Evolutionary conservation across 2,888 invertebrate species (phyloP).

Genomic region (Nomada fucata): DNA sequence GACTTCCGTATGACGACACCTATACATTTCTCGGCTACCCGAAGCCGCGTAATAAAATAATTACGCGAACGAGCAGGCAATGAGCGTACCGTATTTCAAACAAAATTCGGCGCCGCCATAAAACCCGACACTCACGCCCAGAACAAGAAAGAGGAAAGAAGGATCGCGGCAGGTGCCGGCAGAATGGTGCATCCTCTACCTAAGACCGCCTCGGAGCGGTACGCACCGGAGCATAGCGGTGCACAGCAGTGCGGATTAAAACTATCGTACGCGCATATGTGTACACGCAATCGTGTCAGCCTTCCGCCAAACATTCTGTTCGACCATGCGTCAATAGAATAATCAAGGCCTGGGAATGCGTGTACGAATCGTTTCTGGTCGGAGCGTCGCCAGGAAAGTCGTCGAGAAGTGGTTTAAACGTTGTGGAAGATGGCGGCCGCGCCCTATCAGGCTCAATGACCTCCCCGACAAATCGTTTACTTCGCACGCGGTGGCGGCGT

Average conservation of each 20-base stretch:
- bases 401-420: constrained; percentile 63
- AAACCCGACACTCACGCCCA: background rate
- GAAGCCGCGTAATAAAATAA: too few relatives aligned
- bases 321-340: constrained; percentile 29
- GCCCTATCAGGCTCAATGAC: constrained; percentile 82
- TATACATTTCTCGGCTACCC: too few relatives aligned
- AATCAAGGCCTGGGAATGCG: constrained; percentile 12
- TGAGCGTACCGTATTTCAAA: too few relatives aligned
- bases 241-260: background rate
- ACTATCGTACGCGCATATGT: background rate
- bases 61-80: too few relatives aligned
- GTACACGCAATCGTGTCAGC: background rate
- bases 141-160: background rate
- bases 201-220: too few relatives aligned
- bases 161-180: background rate
- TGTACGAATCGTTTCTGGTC: constrained; percentile 8
- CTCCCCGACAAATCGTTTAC: constrained; percentile 81
- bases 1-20: too few relatives aligned
- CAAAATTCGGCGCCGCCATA: background rate
- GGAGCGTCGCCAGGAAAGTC: constrained; percentile 44
- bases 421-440: constrained; percentile 77
- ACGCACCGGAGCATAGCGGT: too few relatives aligned
- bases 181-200: background rate
- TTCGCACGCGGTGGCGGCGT: constrained; percentile 66
- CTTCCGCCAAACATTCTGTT: background rate